phyloP scores from a whole-genome alignment of 2,113 vertebrate species.

The Pterocles gutturalis region DNA sequence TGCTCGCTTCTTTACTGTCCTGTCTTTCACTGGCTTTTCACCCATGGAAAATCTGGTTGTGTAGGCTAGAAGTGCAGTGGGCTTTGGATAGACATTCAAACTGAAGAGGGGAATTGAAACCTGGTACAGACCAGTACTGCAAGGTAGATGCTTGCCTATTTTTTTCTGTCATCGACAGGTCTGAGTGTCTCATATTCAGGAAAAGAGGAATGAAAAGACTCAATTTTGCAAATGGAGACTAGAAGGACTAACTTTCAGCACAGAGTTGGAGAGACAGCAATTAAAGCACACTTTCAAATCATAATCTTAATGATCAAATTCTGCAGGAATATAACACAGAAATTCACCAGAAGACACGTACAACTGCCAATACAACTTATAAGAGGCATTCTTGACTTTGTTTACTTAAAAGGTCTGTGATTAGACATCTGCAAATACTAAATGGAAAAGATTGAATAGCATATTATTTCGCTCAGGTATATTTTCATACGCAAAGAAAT shows the following conservation, averaged over 20 bases:
- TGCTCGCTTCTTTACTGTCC: not conserved
- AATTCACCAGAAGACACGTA: not conserved
- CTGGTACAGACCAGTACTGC: not conserved
- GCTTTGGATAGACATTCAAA: not conserved
- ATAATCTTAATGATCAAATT: not conserved
- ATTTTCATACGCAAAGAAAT: not conserved
- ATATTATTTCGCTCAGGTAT: not conserved
- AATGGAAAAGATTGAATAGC: not conserved
- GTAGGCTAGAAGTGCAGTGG: not conserved
- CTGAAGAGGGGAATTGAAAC: not conserved
- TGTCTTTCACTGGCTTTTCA: not conserved
- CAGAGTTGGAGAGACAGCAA: not conserved
- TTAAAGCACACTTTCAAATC: not conserved
- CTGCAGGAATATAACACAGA: not conserved
- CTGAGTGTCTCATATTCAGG: not conserved
- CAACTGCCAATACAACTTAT: accelerated
- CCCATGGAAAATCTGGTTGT: too few relatives aligned
- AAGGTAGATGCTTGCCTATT: not conserved
- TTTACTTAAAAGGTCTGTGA: not conserved
- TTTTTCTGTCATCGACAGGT: not conserved
- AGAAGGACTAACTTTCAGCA: not conserved
- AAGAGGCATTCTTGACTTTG: not conserved
- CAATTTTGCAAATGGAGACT: not conserved
- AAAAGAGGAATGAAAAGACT: not conserved
- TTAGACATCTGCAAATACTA: not conserved